Percentiles rank a stretch among this genome's conserved stretches.
These are phyloP conservation scores for Lithophane socia DNA, from an alignment of 2,888 invertebrate species.

Conservation along the genomic window DNA sequence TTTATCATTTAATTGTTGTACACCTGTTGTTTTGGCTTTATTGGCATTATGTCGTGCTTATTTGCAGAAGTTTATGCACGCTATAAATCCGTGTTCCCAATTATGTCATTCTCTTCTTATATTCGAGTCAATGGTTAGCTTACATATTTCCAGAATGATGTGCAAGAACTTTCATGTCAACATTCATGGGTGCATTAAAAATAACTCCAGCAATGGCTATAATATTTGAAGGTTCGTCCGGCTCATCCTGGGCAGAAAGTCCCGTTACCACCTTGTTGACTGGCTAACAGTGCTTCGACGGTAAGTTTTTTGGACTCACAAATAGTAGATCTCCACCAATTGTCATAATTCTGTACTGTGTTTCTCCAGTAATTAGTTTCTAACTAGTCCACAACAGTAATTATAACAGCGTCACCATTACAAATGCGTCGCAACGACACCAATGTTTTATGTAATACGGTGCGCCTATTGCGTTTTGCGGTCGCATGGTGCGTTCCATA, in stretches of 20 bases:
- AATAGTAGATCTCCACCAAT: not conserved
- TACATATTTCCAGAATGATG: too few relatives aligned
- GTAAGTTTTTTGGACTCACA: not conserved
- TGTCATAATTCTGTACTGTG: slow-evolving; percentile 2
- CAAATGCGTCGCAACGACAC: slow-evolving; percentile 65
- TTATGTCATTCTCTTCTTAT: not conserved
- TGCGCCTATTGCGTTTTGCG: slow-evolving; percentile 67
- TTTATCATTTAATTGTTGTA: slow-evolving; percentile 26
- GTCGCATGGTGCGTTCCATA: slow-evolving; percentile 62
- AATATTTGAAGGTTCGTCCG: not conserved
- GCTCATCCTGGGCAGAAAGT: not conserved
- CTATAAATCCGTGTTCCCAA: not conserved
- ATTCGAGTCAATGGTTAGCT: not conserved
- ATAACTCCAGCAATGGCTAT: too few relatives aligned
- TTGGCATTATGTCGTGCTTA: not conserved
- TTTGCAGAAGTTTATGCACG: not conserved
- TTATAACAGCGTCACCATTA: slow-evolving; percentile 68
- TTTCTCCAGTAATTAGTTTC: slow-evolving; percentile 46
- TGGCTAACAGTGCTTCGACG: not conserved
- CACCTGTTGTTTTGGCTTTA: slow-evolving; percentile 4
- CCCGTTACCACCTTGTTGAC: not conserved
- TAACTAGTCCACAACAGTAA: slow-evolving; percentile 70
- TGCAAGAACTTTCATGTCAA: not conserved
- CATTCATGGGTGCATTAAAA: too few relatives aligned
- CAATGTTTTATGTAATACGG: slow-evolving; percentile 71